phyloP scores from a whole-genome alignment of 1,140 invertebrate species.

The Apis florea region DNA sequence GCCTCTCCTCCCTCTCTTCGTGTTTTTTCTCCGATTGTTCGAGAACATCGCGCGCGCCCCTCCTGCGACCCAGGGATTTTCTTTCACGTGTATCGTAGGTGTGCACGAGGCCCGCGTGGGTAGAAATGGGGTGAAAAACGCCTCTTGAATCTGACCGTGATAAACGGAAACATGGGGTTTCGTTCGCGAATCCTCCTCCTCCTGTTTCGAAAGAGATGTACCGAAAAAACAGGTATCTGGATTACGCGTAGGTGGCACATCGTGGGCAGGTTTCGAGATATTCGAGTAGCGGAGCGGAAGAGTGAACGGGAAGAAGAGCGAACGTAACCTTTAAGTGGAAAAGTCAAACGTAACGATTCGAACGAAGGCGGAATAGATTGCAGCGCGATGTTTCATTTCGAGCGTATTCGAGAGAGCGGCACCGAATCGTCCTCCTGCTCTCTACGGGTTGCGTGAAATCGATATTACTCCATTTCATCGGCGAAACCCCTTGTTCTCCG shows the following conservation, averaged over 20 bases:
- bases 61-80: not conserved
- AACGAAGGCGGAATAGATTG: not conserved
- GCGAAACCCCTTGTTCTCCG: conserved; percentile 10
- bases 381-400: conserved; percentile 27
- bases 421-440: conserved; percentile 23
- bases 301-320: not conserved
- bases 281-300: not conserved
- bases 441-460: conserved; percentile 22
- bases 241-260: conserved; percentile 5
- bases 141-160: not conserved
- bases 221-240: not conserved
- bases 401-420: conserved; percentile 18
- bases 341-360: conserved; percentile 14
- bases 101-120: not conserved
- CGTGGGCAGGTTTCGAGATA: conserved; percentile 53
- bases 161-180: not conserved
- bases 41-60: not conserved
- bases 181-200: not conserved
- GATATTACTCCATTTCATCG: conserved; percentile 48
- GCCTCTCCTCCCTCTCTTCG: not conserved
- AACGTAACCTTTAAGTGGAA: conserved; percentile 59
- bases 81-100: not conserved
- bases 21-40: not conserved
- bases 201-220: not conserved
- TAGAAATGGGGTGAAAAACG: conserved; percentile 17